Conservation (phyloP, 2,797 vertebrate species). For the Synaphobranchus kaupii region DNA sequence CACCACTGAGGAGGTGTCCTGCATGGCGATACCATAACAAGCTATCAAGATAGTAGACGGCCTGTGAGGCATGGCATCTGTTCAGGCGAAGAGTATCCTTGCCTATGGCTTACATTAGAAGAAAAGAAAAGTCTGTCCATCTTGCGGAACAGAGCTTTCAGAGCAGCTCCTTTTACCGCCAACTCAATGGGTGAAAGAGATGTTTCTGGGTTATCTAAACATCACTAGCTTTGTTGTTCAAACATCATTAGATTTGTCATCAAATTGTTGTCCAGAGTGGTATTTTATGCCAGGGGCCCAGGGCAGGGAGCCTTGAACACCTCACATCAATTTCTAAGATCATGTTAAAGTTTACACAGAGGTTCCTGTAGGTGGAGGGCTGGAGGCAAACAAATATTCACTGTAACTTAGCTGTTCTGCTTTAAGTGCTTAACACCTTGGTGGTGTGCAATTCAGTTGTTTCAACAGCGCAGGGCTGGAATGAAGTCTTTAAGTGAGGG, state of each 20-base stretch:
- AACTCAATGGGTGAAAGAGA: neutral
- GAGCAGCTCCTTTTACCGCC: constrained; percentile 37
- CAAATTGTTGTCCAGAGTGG: neutral
- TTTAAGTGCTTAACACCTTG: neutral
- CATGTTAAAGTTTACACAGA: neutral
- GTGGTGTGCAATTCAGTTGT: neutral
- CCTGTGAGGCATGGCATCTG: neutral
- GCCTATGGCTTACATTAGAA: no score
- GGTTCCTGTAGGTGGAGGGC: constrained; percentile 22
- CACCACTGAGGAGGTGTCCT: neutral
- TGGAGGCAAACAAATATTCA: constrained; percentile 23
- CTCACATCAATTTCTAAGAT: neutral
- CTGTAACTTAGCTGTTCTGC: neutral
- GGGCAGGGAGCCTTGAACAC: neutral
- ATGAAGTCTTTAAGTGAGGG: constrained; percentile 52
- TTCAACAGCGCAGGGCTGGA: constrained; percentile 56
- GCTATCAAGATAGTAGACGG: no score
- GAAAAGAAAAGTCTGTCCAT: constrained; percentile 48
- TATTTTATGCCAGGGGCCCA: neutral
- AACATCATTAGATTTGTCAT: neutral
- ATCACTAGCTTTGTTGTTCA: neutral
- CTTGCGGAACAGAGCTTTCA: constrained; percentile 50
- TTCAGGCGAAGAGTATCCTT: neutral
- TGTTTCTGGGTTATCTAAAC: neutral
- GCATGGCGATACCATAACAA: neutral